Conservation (phyloP, 2,113 vertebrate genomes). For the Sporophila hypoxantha region DNA sequence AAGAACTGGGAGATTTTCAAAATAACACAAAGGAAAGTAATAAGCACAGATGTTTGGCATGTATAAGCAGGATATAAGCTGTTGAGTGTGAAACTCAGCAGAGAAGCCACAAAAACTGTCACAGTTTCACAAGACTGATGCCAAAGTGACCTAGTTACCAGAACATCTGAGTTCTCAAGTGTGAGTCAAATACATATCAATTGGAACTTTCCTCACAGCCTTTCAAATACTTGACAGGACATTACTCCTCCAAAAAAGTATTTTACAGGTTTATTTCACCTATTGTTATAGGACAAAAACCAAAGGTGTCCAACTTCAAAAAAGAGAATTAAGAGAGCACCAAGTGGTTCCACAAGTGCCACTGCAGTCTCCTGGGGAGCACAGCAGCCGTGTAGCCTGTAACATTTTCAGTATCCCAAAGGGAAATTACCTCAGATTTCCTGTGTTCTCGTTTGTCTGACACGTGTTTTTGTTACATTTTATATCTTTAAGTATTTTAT, state of each 20-base stretch:
- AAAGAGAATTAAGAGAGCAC: neutral
- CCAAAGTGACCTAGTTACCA: slow-evolving; percentile 35
- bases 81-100: slow-evolving; percentile 25
- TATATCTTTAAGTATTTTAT: slow-evolving; percentile 30
- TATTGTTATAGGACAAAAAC: neutral
- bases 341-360: slow-evolving; percentile 20
- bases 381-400: neutral
- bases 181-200: neutral
- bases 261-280: slow-evolving; percentile 33
- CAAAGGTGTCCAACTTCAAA: slow-evolving; percentile 13
- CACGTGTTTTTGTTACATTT: slow-evolving; percentile 42
- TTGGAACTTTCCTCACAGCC: neutral
- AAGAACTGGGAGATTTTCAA: neutral
- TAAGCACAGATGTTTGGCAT: neutral
- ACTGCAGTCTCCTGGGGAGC: slow-evolving; percentile 10
- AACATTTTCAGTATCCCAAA: slow-evolving; percentile 32
- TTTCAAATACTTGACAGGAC: neutral
- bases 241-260: slow-evolving; percentile 12
- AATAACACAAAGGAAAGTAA: neutral
- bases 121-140: slow-evolving; percentile 5
- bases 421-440: slow-evolving; percentile 57
- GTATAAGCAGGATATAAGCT: neutral
- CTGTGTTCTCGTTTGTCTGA: slow-evolving; percentile 18
- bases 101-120: slow-evolving; percentile 31
- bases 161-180: slow-evolving; percentile 1